Conservation (phyloP, 2,113 vertebrate species). For the Elgaria multicarinata region DNA sequence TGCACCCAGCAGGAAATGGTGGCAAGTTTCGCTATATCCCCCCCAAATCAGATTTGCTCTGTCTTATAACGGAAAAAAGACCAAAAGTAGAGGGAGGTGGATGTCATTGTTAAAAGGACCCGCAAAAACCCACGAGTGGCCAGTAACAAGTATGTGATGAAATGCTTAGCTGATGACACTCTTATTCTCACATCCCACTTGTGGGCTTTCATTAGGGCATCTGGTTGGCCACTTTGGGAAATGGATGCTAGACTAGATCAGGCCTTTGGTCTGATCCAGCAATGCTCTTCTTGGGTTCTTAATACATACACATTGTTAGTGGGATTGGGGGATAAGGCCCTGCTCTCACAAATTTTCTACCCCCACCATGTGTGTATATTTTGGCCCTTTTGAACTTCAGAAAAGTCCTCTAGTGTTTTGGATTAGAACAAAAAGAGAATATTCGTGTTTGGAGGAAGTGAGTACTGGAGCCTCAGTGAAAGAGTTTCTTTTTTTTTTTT, state of each 20-base stretch:
- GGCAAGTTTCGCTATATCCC: too few relatives aligned
- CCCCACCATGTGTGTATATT: neutral
- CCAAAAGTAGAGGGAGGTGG: too few relatives aligned
- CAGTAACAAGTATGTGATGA: too few relatives aligned
- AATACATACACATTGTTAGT: neutral
- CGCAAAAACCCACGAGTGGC: too few relatives aligned
- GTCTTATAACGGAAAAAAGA: too few relatives aligned
- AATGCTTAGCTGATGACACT: too few relatives aligned
- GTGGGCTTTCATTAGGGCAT: neutral
- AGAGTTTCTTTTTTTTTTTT: neutral
- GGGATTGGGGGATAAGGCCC: neutral
- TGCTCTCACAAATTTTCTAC: neutral
- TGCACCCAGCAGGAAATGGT: too few relatives aligned
- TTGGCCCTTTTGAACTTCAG: neutral
- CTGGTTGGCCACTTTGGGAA: neutral
- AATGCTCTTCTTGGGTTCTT: too few relatives aligned
- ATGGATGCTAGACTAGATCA: neutral
- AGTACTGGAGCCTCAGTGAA: neutral
- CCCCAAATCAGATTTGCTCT: too few relatives aligned
- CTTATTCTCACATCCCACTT: neutral
- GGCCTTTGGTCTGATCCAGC: neutral
- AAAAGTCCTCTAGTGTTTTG: neutral
- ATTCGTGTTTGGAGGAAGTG: neutral
- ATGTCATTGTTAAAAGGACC: too few relatives aligned
- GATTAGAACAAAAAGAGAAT: neutral